Conservation (phyloP, 2,888 invertebrate genomes). For the Xanthostigma xanthostigma region DNA sequence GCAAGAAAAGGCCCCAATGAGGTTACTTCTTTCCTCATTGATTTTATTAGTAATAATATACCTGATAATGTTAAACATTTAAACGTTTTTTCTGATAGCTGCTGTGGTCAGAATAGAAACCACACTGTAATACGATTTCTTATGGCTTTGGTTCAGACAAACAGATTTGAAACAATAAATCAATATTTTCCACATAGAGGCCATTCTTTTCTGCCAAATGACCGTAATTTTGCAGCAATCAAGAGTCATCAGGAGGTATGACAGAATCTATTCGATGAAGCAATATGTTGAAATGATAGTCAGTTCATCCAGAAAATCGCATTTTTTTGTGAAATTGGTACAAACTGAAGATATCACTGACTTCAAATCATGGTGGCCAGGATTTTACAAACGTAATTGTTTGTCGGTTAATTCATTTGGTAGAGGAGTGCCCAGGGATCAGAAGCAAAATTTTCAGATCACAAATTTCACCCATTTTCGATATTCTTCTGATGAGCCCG, state of each 20-base stretch:
- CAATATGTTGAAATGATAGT: neutral
- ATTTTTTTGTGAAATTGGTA: neutral
- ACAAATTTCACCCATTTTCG: too few species aligned
- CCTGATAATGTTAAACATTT: neutral
- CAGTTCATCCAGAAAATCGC: neutral
- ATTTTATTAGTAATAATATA: neutral
- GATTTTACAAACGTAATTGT: neutral
- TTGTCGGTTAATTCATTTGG: conserved; percentile 5
- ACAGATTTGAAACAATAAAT: neutral
- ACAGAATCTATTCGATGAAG: neutral
- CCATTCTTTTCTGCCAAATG: conserved; percentile 1
- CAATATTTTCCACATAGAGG: neutral
- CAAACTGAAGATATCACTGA: neutral
- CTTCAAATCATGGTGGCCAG: neutral
- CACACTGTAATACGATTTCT: neutral
- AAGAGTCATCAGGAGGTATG: neutral
- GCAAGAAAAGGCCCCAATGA: conserved; percentile 10
- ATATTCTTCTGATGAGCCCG: too few species aligned
- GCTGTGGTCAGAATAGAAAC: neutral
- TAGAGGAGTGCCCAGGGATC: too few species aligned
- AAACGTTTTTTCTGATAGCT: neutral
- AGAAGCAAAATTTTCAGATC: too few species aligned
- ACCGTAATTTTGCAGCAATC: neutral
- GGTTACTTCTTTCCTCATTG: conserved; percentile 3
- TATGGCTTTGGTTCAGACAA: neutral